Evolutionary conservation across 1,140 invertebrate species (phyloP), one percentile per base, ranked within the genome.

Genomic region (Drosophila trapezifrons): DNA sequence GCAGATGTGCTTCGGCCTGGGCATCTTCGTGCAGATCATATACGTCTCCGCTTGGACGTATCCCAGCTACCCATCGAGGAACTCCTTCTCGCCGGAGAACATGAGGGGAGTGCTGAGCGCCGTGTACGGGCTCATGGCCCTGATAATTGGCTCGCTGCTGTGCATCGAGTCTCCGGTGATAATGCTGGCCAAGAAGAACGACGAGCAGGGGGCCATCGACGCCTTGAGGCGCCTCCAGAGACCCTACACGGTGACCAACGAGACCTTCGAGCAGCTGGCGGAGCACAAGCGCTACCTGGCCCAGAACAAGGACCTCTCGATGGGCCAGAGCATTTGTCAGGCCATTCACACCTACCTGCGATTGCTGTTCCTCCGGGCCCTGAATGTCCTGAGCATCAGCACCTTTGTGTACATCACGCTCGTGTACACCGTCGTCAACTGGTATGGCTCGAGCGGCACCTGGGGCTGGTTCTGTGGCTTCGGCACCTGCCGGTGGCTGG

Each of bases 281-380:
- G 84, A 87, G 46, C 76, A 84, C 27, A 87, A 89, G n/a, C 56
- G 43, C 6, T 87, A 87, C 37, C 6, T 87, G 65, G 80, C 77
- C 4, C 52, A 84, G 3, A 87, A 90, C 47, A 74, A 69, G 51
- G 57, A 84, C 0, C 7, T 87, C 0, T 75, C 80, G 0, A 18
- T 17, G 13, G 7, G n/a, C 2, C 49, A 69, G 22, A 84, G 80
- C 45, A 54, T 89, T 25, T 0, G 6, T 7, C 80, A 77, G 37
- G 84, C 72, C 2, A 10, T 87, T 0, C 76, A 69, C 9, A 67
- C 80, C 2, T 65, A 80, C 18, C 0, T 84, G 0, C 43, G 59
- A 0, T 25, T 87, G 12, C 8, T 27, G 4, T 78, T 37, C 15
- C 43, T 89, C 0, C 65, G 84, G 1, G 58, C 8, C 2, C 32